Base-by-base conservation (phyloP, 2,888 invertebrate species). In the Cactoblastis cactorum region DNA sequence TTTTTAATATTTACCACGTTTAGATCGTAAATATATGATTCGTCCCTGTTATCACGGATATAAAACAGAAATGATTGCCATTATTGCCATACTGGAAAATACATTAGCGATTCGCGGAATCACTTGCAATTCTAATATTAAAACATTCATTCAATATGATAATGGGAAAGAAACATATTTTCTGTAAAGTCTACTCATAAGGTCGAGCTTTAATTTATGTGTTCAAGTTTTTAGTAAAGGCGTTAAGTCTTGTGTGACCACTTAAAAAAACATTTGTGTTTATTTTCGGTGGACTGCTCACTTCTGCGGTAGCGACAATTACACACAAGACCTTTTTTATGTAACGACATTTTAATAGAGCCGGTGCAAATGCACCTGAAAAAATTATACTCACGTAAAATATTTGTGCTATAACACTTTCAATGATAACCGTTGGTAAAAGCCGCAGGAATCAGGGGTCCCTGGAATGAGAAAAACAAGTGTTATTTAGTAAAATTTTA, bases 341-440 rank as follows among this genome's bases (percentile, higher is more conserved):
- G 53, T 80, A 80, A 80, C 70, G 77, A 81, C 71, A 71, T 77
- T 83, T 79, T 83, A 81, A 81, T 82, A 79, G 67, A 75, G 69
- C 68, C 59, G 55, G 71, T 61, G 68, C 65, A 71, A 72, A 71
- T 70, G 65, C 62, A 69, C 61, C 63, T 67, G 70, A 9, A 72
- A 72, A 75, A 80, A 74, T 74, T 73, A 80, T 88, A 90, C 90
- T 90, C 67, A 90, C 90, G 83, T 85, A 80, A 82, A 85, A 82
- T 84, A 83, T 85, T 87, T 88, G 85, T 88, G 85, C 87, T 89
- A 83, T 76, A 81, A 87, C 86, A 83, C 92, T 91, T 91, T 95
- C 95, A 96, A 94, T 97, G 97, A 93, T 97, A 97, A 92, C 98
- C 98, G 93, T 98, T 98, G 93, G 97, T 97, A 92, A 97, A 98